A percentile compares a stretch with the other conserved stretches of the same genome.
These are phyloP conservation scores for Copidosoma aretas DNA, from an alignment of 2,888 invertebrate genomes.

Conservation along the genomic window DNA sequence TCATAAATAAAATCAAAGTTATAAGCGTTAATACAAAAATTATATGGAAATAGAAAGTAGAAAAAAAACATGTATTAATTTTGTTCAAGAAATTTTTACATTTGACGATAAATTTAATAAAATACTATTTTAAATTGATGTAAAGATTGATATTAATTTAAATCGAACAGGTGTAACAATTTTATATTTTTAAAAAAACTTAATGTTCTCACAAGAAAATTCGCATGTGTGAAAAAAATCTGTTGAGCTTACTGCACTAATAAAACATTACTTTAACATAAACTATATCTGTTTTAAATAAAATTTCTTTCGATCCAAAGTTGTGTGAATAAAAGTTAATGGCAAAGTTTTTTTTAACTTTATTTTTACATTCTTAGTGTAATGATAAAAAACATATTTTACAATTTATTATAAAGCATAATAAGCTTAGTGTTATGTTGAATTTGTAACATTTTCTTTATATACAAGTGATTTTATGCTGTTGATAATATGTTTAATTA, in stretches of 20 bases:
- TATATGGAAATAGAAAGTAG: too few relatives aligned
- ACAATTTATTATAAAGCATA: slow-evolving; percentile 24
- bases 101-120: background rate
- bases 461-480: slow-evolving; percentile 31
- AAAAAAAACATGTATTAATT: too few relatives aligned
- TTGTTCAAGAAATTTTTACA: too few relatives aligned
- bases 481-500: background rate
- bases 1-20: too few relatives aligned
- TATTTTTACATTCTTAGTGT: slow-evolving; percentile 28
- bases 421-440: slow-evolving; percentile 4
- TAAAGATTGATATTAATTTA: background rate
- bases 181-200: slow-evolving; percentile 28
- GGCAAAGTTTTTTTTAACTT: slow-evolving; percentile 33
- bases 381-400: slow-evolving; percentile 32
- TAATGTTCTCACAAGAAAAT: slow-evolving; percentile 24
- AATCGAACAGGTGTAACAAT: slow-evolving; percentile 11
- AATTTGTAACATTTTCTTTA: slow-evolving; percentile 31
- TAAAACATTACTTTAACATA: slow-evolving; percentile 13
- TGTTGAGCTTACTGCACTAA: slow-evolving; percentile 20
- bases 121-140: slow-evolving; percentile 16
- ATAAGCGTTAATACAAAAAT: too few relatives aligned
- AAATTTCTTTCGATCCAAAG: slow-evolving; percentile 22
- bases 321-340: slow-evolving; percentile 38
- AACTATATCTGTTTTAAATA: slow-evolving; percentile 16
- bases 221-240: slow-evolving; percentile 29